A percentile compares a stretch with the other conserved stretches of the same genome.
Evolutionary conservation across 1,140 invertebrate genomes (phyloP).

Genomic region (Cepaea nemoralis): DNA sequence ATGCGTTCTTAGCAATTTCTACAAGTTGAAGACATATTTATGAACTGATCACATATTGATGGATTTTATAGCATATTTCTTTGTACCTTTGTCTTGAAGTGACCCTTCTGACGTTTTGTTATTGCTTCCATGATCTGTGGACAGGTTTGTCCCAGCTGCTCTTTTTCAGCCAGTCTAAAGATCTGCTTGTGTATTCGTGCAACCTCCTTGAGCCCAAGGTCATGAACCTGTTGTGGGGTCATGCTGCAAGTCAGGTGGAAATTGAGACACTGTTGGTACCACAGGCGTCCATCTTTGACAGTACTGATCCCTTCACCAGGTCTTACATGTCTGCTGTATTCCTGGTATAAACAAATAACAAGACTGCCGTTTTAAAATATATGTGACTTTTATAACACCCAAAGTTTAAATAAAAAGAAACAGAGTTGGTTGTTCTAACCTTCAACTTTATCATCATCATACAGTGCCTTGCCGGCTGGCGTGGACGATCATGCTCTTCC

Average conservation of each 20-base stretch:
- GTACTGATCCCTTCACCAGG: slow-evolving; percentile 58
- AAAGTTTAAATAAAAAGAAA: no score
- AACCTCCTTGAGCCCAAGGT: slow-evolving; percentile 69
- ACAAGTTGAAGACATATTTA: not conserved
- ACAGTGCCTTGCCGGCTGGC: no score
- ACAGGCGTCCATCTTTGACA: slow-evolving; percentile 63
- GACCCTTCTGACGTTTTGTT: slow-evolving; percentile 33
- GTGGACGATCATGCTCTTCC: no score
- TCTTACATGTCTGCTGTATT: slow-evolving; percentile 60
- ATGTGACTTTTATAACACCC: no score
- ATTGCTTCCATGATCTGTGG: slow-evolving; percentile 39
- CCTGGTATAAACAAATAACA: slow-evolving; percentile 34
- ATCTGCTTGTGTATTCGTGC: slow-evolving; percentile 66
- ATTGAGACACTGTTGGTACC: slow-evolving; percentile 65
- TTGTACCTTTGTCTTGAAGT: slow-evolving; percentile 35
- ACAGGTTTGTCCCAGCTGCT: slow-evolving; percentile 45
- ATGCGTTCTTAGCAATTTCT: no score
- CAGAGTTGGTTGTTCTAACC: no score
- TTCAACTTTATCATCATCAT: no score
- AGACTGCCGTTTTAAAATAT: no score
- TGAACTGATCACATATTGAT: not conserved
- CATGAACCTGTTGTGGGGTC: slow-evolving; percentile 67
- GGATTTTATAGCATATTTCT: not conserved
- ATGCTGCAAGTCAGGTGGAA: slow-evolving; percentile 66
- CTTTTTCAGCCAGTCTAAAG: slow-evolving; percentile 56